Evolutionary conservation across 2,113 vertebrate genomes (phyloP).

Genomic region (Boulengeromyrus knoepffleri): DNA sequence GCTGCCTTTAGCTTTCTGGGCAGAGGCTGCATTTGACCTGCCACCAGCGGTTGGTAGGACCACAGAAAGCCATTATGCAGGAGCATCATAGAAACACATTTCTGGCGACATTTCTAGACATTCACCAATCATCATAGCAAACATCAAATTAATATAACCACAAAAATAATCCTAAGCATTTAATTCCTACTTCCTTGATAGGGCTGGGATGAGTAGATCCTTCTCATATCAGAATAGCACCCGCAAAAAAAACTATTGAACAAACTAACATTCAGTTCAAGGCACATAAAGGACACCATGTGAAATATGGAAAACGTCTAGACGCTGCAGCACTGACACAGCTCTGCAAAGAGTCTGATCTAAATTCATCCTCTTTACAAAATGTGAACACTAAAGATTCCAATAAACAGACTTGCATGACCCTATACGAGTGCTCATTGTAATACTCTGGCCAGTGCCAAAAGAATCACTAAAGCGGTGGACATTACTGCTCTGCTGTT

Average conservation of each 20-base stretch:
- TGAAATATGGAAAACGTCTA: background rate
- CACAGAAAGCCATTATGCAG: too few species aligned
- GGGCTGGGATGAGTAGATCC: background rate
- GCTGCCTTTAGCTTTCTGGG: background rate
- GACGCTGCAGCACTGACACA: background rate
- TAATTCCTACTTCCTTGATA: background rate
- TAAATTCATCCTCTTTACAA: conserved; percentile 4
- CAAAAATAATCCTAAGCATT: background rate
- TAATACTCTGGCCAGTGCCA: background rate
- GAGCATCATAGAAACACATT: background rate
- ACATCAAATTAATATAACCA: background rate
- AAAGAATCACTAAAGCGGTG: background rate
- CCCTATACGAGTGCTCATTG: background rate
- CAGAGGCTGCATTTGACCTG: too few species aligned
- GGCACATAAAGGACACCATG: background rate
- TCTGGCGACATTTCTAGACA: too few species aligned
- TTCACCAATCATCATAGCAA: background rate
- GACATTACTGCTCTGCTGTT: background rate
- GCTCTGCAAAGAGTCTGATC: background rate
- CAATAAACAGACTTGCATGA: background rate
- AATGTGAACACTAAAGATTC: background rate
- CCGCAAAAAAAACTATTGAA: background rate
- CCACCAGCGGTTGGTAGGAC: background rate
- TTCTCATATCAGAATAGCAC: background rate
- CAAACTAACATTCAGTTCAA: background rate